Percentiles rank a stretch among this genome's conserved stretches.
phyloP scores from a whole-genome alignment of 2,888 invertebrate species.

The Cerceris rybyensis region DNA sequence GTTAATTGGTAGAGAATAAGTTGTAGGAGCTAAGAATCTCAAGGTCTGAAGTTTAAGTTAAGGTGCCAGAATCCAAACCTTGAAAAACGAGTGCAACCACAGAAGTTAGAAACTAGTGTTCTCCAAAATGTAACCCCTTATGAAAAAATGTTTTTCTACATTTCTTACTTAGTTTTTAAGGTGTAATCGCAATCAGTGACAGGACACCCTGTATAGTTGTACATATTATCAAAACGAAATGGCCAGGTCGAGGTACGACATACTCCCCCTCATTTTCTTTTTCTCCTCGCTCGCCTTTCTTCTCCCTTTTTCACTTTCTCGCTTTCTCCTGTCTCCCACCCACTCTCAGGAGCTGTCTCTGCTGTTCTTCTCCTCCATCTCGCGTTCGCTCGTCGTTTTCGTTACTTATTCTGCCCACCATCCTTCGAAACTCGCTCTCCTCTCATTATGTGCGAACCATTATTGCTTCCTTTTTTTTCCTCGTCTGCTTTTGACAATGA shows the following conservation, averaged over 20 bases:
- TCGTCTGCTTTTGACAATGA: constrained; percentile 10
- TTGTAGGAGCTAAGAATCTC: no score
- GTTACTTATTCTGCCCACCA: constrained; percentile 20
- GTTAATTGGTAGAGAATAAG: no score
- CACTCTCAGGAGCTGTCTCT: neutral
- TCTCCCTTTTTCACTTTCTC: constrained; percentile 7
- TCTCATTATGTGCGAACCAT: constrained; percentile 56
- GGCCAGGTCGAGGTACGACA: constrained; percentile 45
- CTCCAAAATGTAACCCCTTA: no score
- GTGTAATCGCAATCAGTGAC: no score
- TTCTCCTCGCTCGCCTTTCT: constrained; percentile 1
- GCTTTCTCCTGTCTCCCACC: neutral
- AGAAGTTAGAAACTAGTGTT: no score
- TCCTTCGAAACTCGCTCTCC: constrained; percentile 46
- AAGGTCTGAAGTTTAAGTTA: no score
- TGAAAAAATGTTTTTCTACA: no score
- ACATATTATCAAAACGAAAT: constrained; percentile 67
- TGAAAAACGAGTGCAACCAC: no score
- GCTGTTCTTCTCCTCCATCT: constrained; percentile 3
- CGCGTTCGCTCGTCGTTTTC: neutral
- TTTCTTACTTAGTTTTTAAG: no score
- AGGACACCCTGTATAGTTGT: no score
- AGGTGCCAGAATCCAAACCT: no score
- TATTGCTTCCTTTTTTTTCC: constrained; percentile 26
- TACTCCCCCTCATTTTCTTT: constrained; percentile 39